Evolutionary conservation across 2,797 vertebrate genomes (phyloP), one percentile per base, ranked within the genome.

Genomic region (Channa striata): DNA sequence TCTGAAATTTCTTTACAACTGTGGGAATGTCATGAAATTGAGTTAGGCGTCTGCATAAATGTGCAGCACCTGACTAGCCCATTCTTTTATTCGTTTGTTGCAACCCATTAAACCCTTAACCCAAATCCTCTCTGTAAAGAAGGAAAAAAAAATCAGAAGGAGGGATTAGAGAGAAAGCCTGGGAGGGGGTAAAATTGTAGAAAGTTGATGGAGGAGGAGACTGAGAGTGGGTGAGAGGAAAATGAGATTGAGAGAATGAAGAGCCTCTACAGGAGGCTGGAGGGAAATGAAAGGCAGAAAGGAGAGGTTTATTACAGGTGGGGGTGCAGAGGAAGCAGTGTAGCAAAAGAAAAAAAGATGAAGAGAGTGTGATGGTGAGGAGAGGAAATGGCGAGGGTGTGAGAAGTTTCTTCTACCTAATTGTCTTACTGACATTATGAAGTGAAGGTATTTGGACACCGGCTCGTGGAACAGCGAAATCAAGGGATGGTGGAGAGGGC

Each of bases 31-130:
- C 12, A 33, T 34, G 51, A 60, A 59, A 64, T 21, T 21, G 13
- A 77, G 76, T 69, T 34, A 13, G 69, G 48, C 19, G 9, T 64
- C 66, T 74, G 75, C 34, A 57, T 63, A 57, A 76, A 76, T 61
- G 61, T 68, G 51, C 52, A 65, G 64, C 72, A 78, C 70, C 76
- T 77, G 68, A 80, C 73, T 58, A 34, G 61, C 70, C 40, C 42
- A 63, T 59, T 74, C 51, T 83, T 84, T 77, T 67, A 42, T 58
- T 71, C 68, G 70, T 83, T 84, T 81, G 72, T 84, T 85, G 77
- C 80, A 86, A 82, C 54, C 75, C 68, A 80, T 89, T 89, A 81
- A 89, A 89, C 69, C 81, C 82, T 88, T 85, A 69, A 34, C 68
- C 61, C 70, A 84, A 88, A 88, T 88, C 82, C 78, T 82, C 69